Conservation (phyloP, 2,797 vertebrate species). For the Nyctalus aviator region DNA sequence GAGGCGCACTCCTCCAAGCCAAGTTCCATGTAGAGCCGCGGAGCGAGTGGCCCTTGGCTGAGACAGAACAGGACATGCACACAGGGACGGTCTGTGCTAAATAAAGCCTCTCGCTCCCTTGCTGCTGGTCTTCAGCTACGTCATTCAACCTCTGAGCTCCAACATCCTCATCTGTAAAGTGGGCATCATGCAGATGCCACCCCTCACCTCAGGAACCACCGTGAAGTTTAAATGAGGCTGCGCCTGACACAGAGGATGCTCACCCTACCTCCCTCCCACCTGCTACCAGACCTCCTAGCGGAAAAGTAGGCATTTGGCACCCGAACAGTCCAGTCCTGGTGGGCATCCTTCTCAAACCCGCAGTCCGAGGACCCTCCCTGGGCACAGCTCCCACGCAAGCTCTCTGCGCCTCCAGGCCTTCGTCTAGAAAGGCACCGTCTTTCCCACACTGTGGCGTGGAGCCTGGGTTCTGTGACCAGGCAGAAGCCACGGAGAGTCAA, state of each 20-base stretch:
- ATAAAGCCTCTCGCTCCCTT: background rate
- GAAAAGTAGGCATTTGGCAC: background rate
- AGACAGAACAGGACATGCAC: background rate
- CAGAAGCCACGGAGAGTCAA: background rate
- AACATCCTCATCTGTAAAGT: background rate
- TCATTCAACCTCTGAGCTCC: background rate
- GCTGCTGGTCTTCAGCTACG: background rate
- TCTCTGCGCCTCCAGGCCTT: background rate
- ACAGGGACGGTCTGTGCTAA: background rate
- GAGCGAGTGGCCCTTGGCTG: too few relatives aligned
- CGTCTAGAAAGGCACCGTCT: background rate
- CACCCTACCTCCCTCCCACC: background rate
- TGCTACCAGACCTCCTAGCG: background rate
- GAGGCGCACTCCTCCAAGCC: background rate
- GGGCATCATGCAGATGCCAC: background rate
- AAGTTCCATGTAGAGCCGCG: background rate
- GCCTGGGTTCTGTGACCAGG: background rate
- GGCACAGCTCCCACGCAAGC: background rate
- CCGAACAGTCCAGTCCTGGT: background rate
- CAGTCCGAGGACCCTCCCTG: fast-evolving
- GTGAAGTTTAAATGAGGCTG: background rate
- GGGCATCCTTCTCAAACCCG: background rate
- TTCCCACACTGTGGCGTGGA: background rate
- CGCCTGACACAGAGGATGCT: background rate
- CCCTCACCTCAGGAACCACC: background rate